Evolutionary conservation across 2,888 invertebrate genomes (phyloP), one percentile per base, ranked within the genome.

Genomic region (Drosophila dives): DNA sequence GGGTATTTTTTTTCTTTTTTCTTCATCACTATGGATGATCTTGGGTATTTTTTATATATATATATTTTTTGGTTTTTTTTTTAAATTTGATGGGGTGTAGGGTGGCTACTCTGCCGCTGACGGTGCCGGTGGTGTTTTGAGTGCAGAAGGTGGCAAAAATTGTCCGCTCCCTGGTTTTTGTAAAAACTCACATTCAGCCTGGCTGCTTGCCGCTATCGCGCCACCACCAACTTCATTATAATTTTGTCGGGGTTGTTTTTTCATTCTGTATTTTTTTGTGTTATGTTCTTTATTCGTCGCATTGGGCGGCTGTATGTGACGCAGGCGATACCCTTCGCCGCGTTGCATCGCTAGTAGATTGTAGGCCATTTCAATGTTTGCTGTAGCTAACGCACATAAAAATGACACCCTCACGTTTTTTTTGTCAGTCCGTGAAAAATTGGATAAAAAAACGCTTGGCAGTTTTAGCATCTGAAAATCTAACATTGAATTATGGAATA

Each of bases 171-270:
- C 71, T 58, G 70, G 56, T 75, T 83, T 67, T 36, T 45, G 23
- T 23, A 23, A 67, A 75, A 77, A 81, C 80, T 81, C 77, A 75
- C 76, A 82, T 75, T 72, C 55, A 58, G 78, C 61, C 59, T 65
- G 75, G 45, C n/a, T 29, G 50, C 32, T 62, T 59, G 32, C 54
- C 64, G 72, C 77, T 72, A 72, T 69, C 70, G 69, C 64, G 72
- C 88, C 85, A 85, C 85, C 88, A 88, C 85, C 85, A 86, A 87
- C 88, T 83, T 83, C 87, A 86, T 86, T 86, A 86, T 86, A 86
- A 86, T 86, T 86, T 81, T 83, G 89, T 86, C 87, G 87, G 89
- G 86, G 86, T 86, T 84, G 86, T 86, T 86, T 86, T 86, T 86
- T 83, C 81, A 79, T 78, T 80, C 60, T 48, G 64, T 76, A 80